phyloP scores from a whole-genome alignment of 2,797 vertebrate genomes.

The Labroides dimidiatus region DNA sequence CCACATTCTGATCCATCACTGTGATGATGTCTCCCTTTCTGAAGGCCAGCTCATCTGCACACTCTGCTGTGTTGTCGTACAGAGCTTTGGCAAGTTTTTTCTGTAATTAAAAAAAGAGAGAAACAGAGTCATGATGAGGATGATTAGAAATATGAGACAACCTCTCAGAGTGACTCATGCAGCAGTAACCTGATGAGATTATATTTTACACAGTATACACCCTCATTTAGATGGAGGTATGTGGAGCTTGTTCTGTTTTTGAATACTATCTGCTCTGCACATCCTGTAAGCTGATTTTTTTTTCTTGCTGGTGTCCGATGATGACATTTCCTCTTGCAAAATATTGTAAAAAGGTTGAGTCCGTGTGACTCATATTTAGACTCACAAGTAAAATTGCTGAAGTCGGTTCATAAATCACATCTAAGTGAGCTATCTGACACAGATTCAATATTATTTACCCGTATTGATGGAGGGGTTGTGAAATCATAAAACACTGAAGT shows the following conservation, averaged over 20 bases:
- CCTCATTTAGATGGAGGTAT: no score
- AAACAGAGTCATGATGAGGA: slow-evolving; percentile 13
- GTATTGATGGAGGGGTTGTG: not conserved
- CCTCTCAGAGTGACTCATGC: no score
- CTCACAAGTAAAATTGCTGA: not conserved
- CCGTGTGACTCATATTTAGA: not conserved
- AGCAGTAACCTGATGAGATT: not conserved
- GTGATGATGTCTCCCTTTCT: slow-evolving; percentile 90
- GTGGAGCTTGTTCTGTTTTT: not conserved
- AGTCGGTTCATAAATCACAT: not conserved
- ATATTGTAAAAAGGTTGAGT: not conserved
- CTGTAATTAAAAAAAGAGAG: slow-evolving; percentile 73
- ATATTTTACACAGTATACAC: no score
- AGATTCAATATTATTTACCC: not conserved
- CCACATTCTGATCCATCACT: slow-evolving; percentile 86
- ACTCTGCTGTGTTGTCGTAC: slow-evolving; percentile 94
- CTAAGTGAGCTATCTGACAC: not conserved
- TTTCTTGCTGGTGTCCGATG: slow-evolving; percentile 12
- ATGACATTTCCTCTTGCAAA: slow-evolving; percentile 48
- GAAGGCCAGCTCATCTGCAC: slow-evolving; percentile 92
- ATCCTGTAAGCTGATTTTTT: not conserved
- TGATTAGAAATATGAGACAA: no score
- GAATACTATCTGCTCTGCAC: not conserved
- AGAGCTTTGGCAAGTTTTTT: slow-evolving; percentile 90
- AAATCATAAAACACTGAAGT: not conserved